Percentiles rank a stretch among this genome's conserved stretches.
These are phyloP conservation scores for Balaeniceps rex DNA, from an alignment of 2,113 vertebrate genomes.

Conservation along the genomic window DNA sequence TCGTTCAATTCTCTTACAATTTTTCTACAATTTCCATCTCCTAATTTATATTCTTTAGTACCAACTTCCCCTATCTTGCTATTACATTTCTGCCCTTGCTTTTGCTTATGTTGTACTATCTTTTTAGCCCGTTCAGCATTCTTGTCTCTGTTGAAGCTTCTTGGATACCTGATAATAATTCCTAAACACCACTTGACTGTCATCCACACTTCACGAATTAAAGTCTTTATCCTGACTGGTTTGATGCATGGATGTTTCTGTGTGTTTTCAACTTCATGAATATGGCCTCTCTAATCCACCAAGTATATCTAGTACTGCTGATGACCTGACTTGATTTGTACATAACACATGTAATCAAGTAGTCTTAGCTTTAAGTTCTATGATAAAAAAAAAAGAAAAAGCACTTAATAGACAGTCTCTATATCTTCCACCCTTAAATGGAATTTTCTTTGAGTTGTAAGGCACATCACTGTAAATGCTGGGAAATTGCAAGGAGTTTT, in stretches of 20 bases:
- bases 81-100: neutral
- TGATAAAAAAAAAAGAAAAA: neutral
- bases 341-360: neutral
- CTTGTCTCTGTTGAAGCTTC: neutral
- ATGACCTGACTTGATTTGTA: neutral
- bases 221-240: neutral
- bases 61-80: neutral
- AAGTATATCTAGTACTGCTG: neutral
- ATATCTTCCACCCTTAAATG: neutral
- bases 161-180: neutral
- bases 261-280: neutral
- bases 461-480: neutral
- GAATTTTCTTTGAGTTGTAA: neutral
- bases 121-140: neutral
- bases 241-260: neutral
- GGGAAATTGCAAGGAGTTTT: neutral
- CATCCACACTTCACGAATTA: neutral
- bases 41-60: neutral
- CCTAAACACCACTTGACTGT: neutral
- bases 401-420: neutral
- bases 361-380: neutral
- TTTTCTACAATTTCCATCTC: neutral
- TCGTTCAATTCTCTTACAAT: neutral
- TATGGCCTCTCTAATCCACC: neutral
- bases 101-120: neutral